phyloP scores from a whole-genome alignment of 2,888 invertebrate species.

The Leptinotarsa juncta region DNA sequence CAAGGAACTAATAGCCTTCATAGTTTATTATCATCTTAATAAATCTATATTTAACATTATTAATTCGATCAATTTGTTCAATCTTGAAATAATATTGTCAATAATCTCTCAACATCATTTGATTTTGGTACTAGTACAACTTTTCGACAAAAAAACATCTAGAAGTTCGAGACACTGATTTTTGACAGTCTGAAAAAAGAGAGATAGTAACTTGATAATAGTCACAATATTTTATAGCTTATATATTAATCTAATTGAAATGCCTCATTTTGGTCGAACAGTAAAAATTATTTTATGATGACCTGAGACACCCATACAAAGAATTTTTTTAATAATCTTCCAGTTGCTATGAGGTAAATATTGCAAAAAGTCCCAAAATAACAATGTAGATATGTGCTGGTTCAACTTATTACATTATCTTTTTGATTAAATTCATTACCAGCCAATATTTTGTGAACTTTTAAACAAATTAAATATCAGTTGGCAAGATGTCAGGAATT shows the following conservation, averaged over 20 bases:
- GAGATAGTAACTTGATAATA: too few relatives aligned
- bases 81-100: background rate
- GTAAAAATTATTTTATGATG: too few relatives aligned
- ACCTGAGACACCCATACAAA: too few relatives aligned
- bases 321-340: background rate
- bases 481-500: conserved; percentile 83
- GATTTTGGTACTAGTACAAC: too few relatives aligned
- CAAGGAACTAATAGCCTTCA: background rate
- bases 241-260: too few relatives aligned
- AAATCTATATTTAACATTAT: background rate
- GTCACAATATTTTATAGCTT: too few relatives aligned
- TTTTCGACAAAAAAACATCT: too few relatives aligned
- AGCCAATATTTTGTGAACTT: background rate
- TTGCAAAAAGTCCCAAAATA: background rate
- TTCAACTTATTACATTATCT: background rate
- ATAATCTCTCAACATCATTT: too few relatives aligned
- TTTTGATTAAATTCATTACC: background rate
- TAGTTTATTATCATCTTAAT: background rate
- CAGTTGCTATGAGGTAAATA: background rate
- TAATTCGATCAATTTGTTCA: background rate
- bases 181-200: too few relatives aligned
- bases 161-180: too few relatives aligned
- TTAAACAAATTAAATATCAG: conserved; percentile 69
- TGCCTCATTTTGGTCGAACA: too few relatives aligned
- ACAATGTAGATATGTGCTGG: background rate